These are phyloP conservation scores for Actinia equina DNA, from an alignment of 64 coral and sea anemone species.

Conservation along the genomic window DNA sequence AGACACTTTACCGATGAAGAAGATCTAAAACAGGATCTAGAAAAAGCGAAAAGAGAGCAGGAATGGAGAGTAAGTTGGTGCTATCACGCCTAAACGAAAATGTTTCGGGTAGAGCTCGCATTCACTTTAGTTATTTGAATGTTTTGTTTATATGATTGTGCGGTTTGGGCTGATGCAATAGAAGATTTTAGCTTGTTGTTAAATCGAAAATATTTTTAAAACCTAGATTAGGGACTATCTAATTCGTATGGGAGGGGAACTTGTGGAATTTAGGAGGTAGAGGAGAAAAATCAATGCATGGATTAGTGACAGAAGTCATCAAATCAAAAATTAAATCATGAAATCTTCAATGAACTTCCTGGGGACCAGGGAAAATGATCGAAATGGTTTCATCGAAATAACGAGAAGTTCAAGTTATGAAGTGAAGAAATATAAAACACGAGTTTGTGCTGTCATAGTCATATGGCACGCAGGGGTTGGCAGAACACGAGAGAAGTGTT, in stretches of 20 bases:
- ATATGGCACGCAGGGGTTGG: too few relatives aligned
- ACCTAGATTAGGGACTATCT: background rate
- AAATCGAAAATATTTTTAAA: background rate
- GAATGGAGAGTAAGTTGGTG: constrained; percentile 75
- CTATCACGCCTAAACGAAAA: background rate
- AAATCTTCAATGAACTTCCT: too few relatives aligned
- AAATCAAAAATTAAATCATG: too few relatives aligned
- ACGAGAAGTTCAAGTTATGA: too few relatives aligned
- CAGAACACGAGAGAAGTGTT: too few relatives aligned
- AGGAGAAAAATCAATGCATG: too few relatives aligned
- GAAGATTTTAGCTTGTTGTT: background rate
- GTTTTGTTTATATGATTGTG: background rate
- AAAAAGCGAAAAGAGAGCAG: constrained; percentile 75
- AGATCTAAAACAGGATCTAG: constrained; percentile 70
- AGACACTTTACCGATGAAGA: constrained; percentile 97
- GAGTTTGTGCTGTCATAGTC: too few relatives aligned
- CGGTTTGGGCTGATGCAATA: constrained; percentile 26
- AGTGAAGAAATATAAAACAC: too few relatives aligned
- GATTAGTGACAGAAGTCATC: too few relatives aligned
- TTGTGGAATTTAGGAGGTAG: too few relatives aligned
- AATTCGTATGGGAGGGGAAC: background rate
- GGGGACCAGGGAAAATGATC: too few relatives aligned
- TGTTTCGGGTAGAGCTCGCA: background rate
- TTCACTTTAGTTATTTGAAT: background rate
- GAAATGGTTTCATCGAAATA: too few relatives aligned